phyloP scores from a whole-genome alignment of 1,140 invertebrate genomes.

The Aphis craccivora region DNA sequence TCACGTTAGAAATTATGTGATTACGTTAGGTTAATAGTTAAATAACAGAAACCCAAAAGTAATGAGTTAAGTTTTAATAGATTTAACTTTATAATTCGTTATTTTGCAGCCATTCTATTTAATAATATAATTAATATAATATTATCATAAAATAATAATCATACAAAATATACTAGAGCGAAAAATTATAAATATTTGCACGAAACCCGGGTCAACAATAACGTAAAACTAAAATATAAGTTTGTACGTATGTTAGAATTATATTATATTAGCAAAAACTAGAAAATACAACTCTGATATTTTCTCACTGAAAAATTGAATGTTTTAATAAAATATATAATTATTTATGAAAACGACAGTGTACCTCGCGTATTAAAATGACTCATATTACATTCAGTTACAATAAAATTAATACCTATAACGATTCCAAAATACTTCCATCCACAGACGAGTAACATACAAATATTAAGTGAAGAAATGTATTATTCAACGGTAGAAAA shows the following conservation, averaged over 20 bases:
- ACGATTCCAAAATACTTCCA: neutral
- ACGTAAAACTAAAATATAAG: neutral
- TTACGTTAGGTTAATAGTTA: no score
- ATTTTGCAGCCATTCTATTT: neutral
- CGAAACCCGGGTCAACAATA: neutral
- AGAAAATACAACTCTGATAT: neutral
- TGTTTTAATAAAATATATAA: neutral
- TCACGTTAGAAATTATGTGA: no score
- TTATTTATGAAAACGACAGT: neutral
- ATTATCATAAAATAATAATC: neutral
- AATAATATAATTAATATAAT: neutral
- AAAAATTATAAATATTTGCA: neutral
- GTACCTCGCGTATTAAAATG: neutral
- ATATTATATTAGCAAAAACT: neutral
- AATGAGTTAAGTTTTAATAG: no score
- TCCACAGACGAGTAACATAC: neutral
- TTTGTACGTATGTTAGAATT: neutral
- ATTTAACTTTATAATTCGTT: no score
- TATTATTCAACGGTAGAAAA: constrained; percentile 8
- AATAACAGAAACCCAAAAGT: no score
- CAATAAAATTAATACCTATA: neutral
- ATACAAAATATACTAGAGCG: neutral
- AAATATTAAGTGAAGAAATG: neutral
- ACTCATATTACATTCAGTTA: neutral
- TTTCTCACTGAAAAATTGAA: neutral